Percentiles rank a stretch among this genome's conserved stretches.
These are phyloP conservation scores for Nestor notabilis DNA, from an alignment of 2,113 vertebrate genomes.

Conservation along the genomic window DNA sequence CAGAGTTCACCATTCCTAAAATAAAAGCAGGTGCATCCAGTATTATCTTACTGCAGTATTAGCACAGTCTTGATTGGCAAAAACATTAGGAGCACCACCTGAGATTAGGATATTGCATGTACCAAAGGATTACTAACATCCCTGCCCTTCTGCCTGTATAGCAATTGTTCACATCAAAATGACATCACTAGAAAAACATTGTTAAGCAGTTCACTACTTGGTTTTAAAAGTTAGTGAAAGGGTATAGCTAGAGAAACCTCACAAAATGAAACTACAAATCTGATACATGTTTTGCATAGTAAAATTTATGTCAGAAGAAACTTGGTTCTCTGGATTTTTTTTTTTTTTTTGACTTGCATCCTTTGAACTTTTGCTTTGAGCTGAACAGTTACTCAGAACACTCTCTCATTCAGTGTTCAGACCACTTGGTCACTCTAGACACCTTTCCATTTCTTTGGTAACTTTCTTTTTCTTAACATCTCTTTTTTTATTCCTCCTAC, in stretches of 20 bases:
- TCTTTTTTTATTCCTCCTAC: not conserved
- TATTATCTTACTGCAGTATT: not conserved
- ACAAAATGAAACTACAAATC: not conserved
- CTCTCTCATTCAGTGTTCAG: not conserved
- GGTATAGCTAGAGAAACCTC: not conserved
- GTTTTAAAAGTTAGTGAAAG: not conserved
- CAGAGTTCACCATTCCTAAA: not conserved
- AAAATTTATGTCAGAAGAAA: not conserved
- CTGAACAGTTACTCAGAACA: not conserved
- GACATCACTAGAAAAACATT: not conserved
- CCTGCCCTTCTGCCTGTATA: not conserved
- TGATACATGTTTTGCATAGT: conserved; percentile 10
- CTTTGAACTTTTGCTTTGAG: not conserved
- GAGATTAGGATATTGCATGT: not conserved
- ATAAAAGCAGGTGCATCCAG: not conserved
- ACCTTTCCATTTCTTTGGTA: not conserved
- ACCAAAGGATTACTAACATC: not conserved
- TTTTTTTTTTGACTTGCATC: not conserved
- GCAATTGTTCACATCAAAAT: not conserved
- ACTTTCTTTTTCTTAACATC: not conserved
- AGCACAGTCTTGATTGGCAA: not conserved
- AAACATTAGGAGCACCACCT: not conserved
- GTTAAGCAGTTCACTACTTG: not conserved
- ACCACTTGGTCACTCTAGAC: not conserved
- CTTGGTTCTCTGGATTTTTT: not conserved